Base-by-base conservation (phyloP, 2,888 invertebrate species). In the Stenodera caucasica region DNA sequence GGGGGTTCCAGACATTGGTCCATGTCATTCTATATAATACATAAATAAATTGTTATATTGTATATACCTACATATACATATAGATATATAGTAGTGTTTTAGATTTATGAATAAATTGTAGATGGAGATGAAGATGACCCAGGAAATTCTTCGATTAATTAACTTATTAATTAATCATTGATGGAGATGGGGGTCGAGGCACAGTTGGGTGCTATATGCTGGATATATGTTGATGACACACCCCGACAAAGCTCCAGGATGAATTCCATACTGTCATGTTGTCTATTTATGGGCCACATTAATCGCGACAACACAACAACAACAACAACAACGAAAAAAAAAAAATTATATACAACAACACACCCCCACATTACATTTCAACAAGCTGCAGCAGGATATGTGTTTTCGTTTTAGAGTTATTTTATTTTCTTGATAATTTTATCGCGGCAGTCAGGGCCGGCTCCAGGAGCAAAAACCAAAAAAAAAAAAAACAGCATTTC, bases 1-100 rank as follows among this genome's bases (percentile, higher is more conserved):
- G 73, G 74, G 72, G 73, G 72, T 62, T 21, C 57, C 49, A 51
- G 59, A 59, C 58, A 45, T 65, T 67, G 60, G 64, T 63, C 56
- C 66, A 63, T 70, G 69, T 70, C 69, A 70, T 70, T 70, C 56
- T 32, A 30, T 35, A 30, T 55, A 53, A 53, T 53, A 57, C 55
- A 53, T 53, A 53, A 29, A 60, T 55, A 51, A 54, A 58, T 57
- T 49, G 57, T 57, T 57, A 56, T 56, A 58, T 53, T 53, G 45
- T 49, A 26, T 52, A 40, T 55, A 59, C n/a, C 14, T 9, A 23
- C 21, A 29, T 26, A n/a, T 51, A 14, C 23, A 33, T 26, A 15
- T 11, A 32, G 26, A 50, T 32, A 29, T 45, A 30, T 14, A 14
- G n/a, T 32, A 2, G 29, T 9, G 14, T 14, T 32, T 40, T 55